Percentiles rank a stretch among this genome's conserved stretches.
Conservation (phyloP, 2,797 vertebrate genomes). For the Paramormyrops hopkinsi region DNA sequence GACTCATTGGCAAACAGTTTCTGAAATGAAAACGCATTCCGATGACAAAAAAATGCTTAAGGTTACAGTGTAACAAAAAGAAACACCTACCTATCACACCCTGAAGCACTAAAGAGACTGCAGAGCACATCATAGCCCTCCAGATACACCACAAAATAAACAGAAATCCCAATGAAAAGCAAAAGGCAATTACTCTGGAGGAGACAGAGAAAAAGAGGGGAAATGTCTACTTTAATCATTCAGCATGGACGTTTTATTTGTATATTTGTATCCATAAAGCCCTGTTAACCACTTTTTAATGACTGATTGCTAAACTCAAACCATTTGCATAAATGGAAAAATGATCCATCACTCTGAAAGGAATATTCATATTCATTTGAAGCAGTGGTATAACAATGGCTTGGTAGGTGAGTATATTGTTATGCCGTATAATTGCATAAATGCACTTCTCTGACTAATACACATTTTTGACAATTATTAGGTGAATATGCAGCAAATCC, state of each 20-base stretch:
- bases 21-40: background rate
- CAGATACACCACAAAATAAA: background rate
- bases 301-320: background rate
- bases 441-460: background rate
- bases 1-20: background rate
- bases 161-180: background rate
- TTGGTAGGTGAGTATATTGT: background rate
- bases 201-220: background rate
- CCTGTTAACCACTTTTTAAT: background rate
- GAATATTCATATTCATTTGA: background rate
- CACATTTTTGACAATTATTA: background rate
- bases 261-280: background rate
- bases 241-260: background rate
- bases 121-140: background rate
- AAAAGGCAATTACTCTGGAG: background rate
- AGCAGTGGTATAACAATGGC: background rate
- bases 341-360: background rate
- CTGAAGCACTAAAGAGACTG: background rate
- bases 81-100: background rate
- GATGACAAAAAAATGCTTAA: background rate
- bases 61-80: background rate
- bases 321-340: background rate
- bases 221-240: background rate
- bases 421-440: background rate
- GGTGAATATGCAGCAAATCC: background rate